phyloP scores from a whole-genome alignment of 2,113 vertebrate species.

The Strigops habroptila region DNA sequence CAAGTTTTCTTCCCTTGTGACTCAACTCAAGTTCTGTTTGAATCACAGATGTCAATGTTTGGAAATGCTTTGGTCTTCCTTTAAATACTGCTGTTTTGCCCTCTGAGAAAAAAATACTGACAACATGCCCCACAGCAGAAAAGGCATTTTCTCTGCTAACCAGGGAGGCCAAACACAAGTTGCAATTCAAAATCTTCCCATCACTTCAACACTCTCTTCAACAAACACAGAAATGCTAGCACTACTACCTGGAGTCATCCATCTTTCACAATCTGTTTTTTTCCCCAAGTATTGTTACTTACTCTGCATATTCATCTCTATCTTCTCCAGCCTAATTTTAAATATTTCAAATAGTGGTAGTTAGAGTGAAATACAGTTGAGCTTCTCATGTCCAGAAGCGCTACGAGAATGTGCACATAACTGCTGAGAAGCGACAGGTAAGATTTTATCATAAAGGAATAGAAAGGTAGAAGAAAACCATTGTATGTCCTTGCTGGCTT shows the following conservation, averaged over 20 bases:
- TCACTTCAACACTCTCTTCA: background rate
- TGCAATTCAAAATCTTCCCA: background rate
- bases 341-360: background rate
- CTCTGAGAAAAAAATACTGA: background rate
- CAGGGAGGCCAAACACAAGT: background rate
- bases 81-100: background rate
- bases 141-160: background rate
- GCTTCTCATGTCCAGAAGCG: background rate
- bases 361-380: background rate
- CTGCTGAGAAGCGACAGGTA: background rate
- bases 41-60: background rate
- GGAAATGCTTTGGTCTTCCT: background rate
- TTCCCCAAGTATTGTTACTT: background rate
- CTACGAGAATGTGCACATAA: background rate
- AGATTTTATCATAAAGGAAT: background rate
- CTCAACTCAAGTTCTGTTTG: background rate
- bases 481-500: background rate
- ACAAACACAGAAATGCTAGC: background rate
- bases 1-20: background rate
- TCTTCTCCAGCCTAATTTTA: background rate
- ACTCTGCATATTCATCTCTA: background rate
- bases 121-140: background rate
- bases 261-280: background rate
- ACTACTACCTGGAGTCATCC: background rate
- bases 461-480: background rate